Percentiles rank a stretch among this genome's conserved stretches.
Evolutionary conservation across 2,797 vertebrate species (phyloP).

Genomic region (Clarias platycephalus): DNA sequence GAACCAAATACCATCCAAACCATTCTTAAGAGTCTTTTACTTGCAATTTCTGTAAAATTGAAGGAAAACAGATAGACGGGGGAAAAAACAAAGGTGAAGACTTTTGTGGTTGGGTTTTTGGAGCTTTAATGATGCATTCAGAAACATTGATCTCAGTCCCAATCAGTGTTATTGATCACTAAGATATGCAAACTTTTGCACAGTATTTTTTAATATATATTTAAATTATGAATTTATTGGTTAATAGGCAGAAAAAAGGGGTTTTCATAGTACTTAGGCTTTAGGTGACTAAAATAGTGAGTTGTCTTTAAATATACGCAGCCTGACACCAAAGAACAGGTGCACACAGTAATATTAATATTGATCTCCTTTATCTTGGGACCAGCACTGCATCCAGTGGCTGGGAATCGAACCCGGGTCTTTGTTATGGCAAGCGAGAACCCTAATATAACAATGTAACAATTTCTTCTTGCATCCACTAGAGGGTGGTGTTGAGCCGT

Average conservation of each 20-base stretch:
- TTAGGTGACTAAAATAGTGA: background rate
- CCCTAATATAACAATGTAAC: background rate
- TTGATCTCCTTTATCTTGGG: too few species aligned
- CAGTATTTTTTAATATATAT: background rate
- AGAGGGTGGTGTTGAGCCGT: conserved; percentile 38
- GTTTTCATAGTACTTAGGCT: background rate
- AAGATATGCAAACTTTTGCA: background rate
- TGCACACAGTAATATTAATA: too few species aligned
- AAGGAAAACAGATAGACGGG: background rate
- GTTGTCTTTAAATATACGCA: background rate
- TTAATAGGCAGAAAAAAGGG: background rate
- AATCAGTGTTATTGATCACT: background rate
- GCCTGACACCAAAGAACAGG: too few species aligned
- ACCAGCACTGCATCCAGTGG: too few species aligned
- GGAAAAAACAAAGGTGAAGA: background rate
- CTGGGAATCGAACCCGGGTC: too few species aligned
- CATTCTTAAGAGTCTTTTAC: background rate
- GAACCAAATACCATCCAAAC: background rate
- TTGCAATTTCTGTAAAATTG: background rate
- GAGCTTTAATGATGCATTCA: background rate
- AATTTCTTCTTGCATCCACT: conserved; percentile 35
- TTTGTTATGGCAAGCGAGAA: too few species aligned
- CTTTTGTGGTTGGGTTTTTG: too few species aligned
- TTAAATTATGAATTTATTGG: background rate
- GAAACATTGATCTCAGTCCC: background rate